Conservation (phyloP, 2,888 invertebrate genomes). For the Octonoba sinensis region DNA sequence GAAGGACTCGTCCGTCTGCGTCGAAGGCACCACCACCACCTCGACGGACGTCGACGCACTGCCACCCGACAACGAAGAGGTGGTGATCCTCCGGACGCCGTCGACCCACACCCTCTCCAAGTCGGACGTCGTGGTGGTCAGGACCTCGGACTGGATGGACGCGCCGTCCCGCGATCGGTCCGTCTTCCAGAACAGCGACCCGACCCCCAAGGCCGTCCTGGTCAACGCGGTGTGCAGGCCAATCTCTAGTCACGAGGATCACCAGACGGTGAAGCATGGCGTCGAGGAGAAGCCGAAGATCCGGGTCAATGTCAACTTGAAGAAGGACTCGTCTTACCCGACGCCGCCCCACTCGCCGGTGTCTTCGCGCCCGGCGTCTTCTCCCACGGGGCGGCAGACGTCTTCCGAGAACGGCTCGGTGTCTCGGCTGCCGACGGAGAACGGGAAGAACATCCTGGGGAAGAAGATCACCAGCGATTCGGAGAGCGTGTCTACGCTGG, state of each 20-base stretch:
- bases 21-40: conserved; percentile 54
- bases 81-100: conserved; percentile 36
- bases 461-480: conserved; percentile 78
- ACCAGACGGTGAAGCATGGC: conserved; percentile 5
- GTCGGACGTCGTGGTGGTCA: conserved; percentile 49
- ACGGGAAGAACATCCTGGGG: conserved; percentile 44
- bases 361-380: conserved; percentile 78
- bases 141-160: conserved; percentile 58
- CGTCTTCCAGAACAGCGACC: conserved; percentile 35
- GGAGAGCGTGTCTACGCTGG: conserved; percentile 84
- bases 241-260: conserved; percentile 51
- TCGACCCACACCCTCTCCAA: conserved; percentile 50
- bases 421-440: conserved; percentile 51
- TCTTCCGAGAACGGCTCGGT: conserved; percentile 37
- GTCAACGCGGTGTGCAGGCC: conserved; percentile 29
- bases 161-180: conserved; percentile 21
- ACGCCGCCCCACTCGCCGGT: conserved; percentile 63
- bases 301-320: conserved; percentile 52
- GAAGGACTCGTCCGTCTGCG: conserved; percentile 57
- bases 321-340: conserved; percentile 54
- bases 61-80: conserved; percentile 34
- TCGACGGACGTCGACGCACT: conserved; percentile 56
- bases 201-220: conserved; percentile 12
- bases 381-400: conserved; percentile 69
- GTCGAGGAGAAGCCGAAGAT: conserved; percentile 53